Evolutionary conservation across 2,797 vertebrate genomes (phyloP), one percentile per base, ranked within the genome.

Genomic region (Oreortyx pictus): DNA sequence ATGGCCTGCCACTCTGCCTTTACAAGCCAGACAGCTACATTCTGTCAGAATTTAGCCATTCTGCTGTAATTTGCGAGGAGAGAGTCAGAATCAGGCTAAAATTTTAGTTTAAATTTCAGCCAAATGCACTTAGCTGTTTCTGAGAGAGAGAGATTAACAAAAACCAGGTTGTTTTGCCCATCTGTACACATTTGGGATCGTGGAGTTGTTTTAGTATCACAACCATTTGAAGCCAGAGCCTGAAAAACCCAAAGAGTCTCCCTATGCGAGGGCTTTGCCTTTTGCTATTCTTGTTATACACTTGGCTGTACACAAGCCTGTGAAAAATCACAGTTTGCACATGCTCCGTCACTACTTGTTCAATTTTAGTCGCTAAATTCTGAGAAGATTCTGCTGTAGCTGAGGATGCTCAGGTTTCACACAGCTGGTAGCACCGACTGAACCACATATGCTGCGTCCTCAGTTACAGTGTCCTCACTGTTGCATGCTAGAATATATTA

Each of bases 291-390:
- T 93, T 0, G 39, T 91, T 93, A 71, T n/a, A 86, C 83, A 62
- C 92, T 94, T 95, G 95, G 94, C 94, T 94, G 73, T 79, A 70
- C 94, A 10, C 74, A 95, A 92, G 71, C 65, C 87, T 96, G 93
- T 88, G 91, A 96, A 95, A 96, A 95, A 86, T 96, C 93, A 88
- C 90, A 88, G 94, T 93, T 96, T 96, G 93, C 91, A 96, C 91
- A 93, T 95, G 82, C 68, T 96, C 77, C 81, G 80, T 91, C 93
- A 79, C 86, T 95, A 86, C 89, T 79, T 92, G 91, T 91, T 94
- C 90, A 33, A 47, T 0, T 88, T 81, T 73, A 95, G 89, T 46
- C 0, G 35, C 89, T 92, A 84, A 89, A 89, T 95, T 92, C 82
- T 93, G 78, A 56, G 86, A 81, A 74, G 93, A 82, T 90, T 93